phyloP scores from a whole-genome alignment of 1,140 invertebrate species.

The Schlechtendalia chinensis region DNA sequence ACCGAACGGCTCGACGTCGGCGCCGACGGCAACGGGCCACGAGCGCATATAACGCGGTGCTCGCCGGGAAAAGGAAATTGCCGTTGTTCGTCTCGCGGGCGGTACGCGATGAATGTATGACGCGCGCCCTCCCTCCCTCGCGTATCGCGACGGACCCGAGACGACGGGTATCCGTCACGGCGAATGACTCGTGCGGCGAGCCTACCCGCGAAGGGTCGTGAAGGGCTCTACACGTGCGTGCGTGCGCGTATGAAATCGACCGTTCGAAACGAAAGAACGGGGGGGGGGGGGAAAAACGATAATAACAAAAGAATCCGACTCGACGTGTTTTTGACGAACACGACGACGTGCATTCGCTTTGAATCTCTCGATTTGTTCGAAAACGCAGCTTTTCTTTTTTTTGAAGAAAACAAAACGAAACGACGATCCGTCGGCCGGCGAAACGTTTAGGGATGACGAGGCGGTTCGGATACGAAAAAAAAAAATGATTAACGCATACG shows the following conservation, averaged over 20 bases:
- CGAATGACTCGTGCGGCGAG: not conserved
- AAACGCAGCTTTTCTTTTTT: too few species aligned
- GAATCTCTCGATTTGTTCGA: not conserved
- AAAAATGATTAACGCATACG: too few species aligned
- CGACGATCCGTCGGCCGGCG: too few species aligned
- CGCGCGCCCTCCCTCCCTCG: not conserved
- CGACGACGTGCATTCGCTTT: too few species aligned
- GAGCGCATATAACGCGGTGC: not conserved
- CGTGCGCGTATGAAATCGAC: not conserved
- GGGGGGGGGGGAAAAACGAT: too few species aligned
- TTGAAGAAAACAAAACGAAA: too few species aligned
- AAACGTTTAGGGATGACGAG: too few species aligned
- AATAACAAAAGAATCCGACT: too few species aligned
- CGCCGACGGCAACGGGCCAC: too few species aligned
- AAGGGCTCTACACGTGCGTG: not conserved
- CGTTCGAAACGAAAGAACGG: not conserved
- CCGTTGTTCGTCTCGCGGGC: conserved; percentile 21
- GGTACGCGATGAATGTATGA: not conserved
- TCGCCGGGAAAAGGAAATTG: conserved; percentile 25
- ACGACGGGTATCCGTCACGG: conserved; percentile 17
- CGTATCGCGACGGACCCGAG: not conserved
- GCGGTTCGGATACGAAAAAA: too few species aligned
- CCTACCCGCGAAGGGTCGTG: too few species aligned
- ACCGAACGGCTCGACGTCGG: not conserved
- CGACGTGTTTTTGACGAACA: too few species aligned